Evolutionary conservation across 30 jellyfish, hydroid and myxozoan genomes (phyloP), one percentile per base, ranked within the genome.

Genomic region (Mastigias papua): DNA sequence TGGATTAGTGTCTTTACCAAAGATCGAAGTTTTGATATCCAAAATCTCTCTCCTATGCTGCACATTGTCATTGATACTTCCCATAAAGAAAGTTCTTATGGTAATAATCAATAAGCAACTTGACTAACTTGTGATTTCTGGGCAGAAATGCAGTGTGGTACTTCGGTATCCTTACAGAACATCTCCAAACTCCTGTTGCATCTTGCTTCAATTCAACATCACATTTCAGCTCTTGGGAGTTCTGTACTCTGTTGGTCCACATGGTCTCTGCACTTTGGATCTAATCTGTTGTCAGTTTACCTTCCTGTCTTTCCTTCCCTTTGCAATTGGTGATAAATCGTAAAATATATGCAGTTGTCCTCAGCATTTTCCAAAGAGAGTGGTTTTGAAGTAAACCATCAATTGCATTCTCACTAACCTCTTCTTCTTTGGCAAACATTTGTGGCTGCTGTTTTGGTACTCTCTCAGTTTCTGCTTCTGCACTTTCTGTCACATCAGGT

Each of bases 21-120:
- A 22, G 82, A 28, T 28, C 90, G 62, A 8, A 80, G 34, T 34
- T 80, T 80, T 26, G 90, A 86, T 80, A 80, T 80, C 90, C 84
- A 80, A 30, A 54, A 76, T 28, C 78, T 76, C 22, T 60, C 90
- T 80, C 90, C 28, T 26, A 80, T 54, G 21, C 34, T n/a, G 67
- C 90, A 34, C 86, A 80, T 80, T 51, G 89, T 80, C 89, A 86
- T 42, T 73, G 89, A 58, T 28, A 86, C 89, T 86, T 84, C 95
- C 95, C 89, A 48, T 86, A 84, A 73, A 86, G 89, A 23, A 82
- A 61, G 48, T 34, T 73, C 77, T 61, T 70, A 57, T 86, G 89
- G 89, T 74, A 32, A 28, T 74, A 76, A 81, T 74, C 62, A 26
- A 86, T 73, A 34, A 86, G 75, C 37, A 72, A 73, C 63, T 32